Base-by-base conservation (phyloP, 1,140 invertebrate genomes). In the Diploscapter pachys region DNA sequence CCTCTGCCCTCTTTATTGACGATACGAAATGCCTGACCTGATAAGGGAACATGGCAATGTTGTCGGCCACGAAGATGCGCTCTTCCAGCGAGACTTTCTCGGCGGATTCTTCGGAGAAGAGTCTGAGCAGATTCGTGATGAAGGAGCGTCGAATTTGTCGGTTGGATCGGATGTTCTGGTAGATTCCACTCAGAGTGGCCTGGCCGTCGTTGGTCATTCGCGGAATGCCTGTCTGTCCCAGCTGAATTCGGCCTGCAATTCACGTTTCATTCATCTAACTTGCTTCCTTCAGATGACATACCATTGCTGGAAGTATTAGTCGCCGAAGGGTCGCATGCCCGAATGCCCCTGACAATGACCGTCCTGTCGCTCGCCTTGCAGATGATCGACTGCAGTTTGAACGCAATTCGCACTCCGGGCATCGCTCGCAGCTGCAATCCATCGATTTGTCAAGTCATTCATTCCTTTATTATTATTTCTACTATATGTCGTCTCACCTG, bases 21-120 rank as follows among this genome's bases (percentile, higher is more conserved):
- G 31, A 31, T 31, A 54, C 6, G 31, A 31, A 31, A 72, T 4
- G 3, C 4, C 51, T 62, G 31, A 75, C 74, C 68, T 75, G 74
- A 51, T 76, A 76, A 6, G 75, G 75, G 67, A 76, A 76, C 75
- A 76, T 76, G 69, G 96, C 95, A 83, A 99, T 89, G 89, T 99
- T 99, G 88, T 99, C 97, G 13, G 95, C 93, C 80, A 98, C 90
- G 86, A 95, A 99, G 79, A 99, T 88, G 91, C 98, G 92, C 88
- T 97, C 93, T 73, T 91, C 91, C 80, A 98, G 87, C 80, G 91
- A 92, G 4, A 93, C 92, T 88, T 93, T 94, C 90, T 94, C 89
- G 55, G 90, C 89, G 75, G 84, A 85, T 53, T 75, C 69, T 78
- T 76, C 67, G 11, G 75, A 72, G 88, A 99, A 98, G 85, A 97